Base-by-base conservation (phyloP, 2,797 vertebrate species). In the Lutra lutra region DNA sequence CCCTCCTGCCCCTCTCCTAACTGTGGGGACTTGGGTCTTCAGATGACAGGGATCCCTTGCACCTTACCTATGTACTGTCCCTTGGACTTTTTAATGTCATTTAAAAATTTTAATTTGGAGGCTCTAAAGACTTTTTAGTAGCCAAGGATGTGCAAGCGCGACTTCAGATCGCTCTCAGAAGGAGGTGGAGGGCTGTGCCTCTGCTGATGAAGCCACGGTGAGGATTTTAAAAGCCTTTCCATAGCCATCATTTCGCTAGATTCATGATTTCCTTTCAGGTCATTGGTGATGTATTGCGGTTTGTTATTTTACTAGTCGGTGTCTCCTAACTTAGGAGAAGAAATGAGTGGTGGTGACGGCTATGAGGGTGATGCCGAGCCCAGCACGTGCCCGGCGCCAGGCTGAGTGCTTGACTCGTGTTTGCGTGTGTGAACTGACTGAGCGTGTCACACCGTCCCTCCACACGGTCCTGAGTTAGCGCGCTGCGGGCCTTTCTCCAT, bases 221-320 rank as follows among this genome's bases (percentile, higher is more conserved):
- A 66, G 25, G 60, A 79, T 73, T 95, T 96, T 13, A 29, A 92
- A 89, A 73, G 70, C 32, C 48, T 73, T 88, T 89, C 54, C 11
- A 38, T 56, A 73, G 29, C 15, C 18, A 27, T 54, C 51, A 40
- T 86, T 95, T 68, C 40, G 51, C 46, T 95, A 88, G 27, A 73
- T 88, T 84, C 25, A 25, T 82, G 78, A 75, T 82, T 95, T 94
- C 60, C 21, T 54, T 48, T 79, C 15, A 82, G 38, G 21, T 64
- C 46, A 14, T 43, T 79, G 64, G 46, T 51, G 21, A 82, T 35
- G 25, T 86, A 38, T 73, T 86, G 10, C 40, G 56, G 3, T 72
- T 91, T 40, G 48, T 66, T 91, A 21, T 90, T 97, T 91, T 86
- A 46, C 20, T 68, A 68, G 40, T 79, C 83, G 96, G 40, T 54